Evolutionary conservation across 2,888 invertebrate species (phyloP).

Genomic region (Drosophila buzzatii): DNA sequence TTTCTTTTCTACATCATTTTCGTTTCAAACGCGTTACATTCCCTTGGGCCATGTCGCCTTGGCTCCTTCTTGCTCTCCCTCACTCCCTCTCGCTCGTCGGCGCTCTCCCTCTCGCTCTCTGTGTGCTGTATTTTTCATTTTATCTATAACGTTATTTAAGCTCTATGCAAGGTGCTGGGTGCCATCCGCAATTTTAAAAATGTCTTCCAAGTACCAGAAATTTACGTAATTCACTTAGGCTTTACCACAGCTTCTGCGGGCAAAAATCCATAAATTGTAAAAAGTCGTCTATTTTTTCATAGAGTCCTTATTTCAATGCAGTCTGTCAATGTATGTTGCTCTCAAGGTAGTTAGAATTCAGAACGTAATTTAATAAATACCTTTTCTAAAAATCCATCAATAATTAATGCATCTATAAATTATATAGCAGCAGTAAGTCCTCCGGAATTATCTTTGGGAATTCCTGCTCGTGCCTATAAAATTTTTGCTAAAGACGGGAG

Average conservation of each 20-base stretch:
- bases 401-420: conserved; percentile 48
- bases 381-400: conserved; percentile 25
- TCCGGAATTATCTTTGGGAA: conserved; percentile 4
- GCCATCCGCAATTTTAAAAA: conserved; percentile 54
- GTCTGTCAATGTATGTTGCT: conserved; percentile 5
- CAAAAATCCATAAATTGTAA: conserved; percentile 28
- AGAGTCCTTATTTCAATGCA: conserved; percentile 3
- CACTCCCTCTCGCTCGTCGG: background rate
- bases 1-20: conserved; percentile 60
- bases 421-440: conserved; percentile 7
- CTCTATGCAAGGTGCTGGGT: conserved; percentile 46
- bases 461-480: conserved; percentile 10
- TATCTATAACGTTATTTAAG: conserved; percentile 69
- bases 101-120: background rate
- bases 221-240: conserved; percentile 32
- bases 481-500: background rate
- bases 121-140: conserved; percentile 9
- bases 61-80: background rate
- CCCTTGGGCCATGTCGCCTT: conserved; percentile 19
- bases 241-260: background rate
- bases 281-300: conserved; percentile 23
- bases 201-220: conserved; percentile 49
- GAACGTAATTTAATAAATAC: conserved; percentile 29
- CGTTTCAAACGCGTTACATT: conserved; percentile 44
- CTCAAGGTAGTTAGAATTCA: background rate